A percentile compares a stretch with the other conserved stretches of the same genome.
These are phyloP conservation scores for Eurosta solidaginis DNA, from an alignment of 1,140 invertebrate species.

Conservation along the genomic window DNA sequence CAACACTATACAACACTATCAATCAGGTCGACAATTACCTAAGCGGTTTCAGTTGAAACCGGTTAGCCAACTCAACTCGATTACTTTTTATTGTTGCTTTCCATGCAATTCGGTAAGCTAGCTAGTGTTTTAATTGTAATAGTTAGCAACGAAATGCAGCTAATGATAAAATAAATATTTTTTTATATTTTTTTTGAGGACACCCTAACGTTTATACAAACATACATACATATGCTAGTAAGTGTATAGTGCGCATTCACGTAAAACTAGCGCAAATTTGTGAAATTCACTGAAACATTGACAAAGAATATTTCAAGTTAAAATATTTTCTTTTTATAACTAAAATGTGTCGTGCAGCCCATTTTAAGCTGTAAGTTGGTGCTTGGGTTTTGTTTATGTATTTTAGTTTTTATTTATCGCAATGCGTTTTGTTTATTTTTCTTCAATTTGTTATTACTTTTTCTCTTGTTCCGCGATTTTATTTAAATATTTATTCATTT, in stretches of 20 bases:
- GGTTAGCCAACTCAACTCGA: too few species aligned
- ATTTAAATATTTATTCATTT: neutral
- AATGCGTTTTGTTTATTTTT: constrained; percentile 5
- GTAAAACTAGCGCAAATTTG: neutral
- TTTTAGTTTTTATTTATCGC: neutral
- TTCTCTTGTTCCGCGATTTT: too few species aligned
- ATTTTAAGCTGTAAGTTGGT: neutral
- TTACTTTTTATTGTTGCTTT: too few species aligned
- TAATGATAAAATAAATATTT: too few species aligned
- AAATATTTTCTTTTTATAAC: constrained; percentile 1
- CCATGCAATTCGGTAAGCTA: too few species aligned
- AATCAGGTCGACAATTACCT: too few species aligned
- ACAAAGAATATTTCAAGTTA: neutral
- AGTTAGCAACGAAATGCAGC: too few species aligned
- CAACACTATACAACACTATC: too few species aligned
- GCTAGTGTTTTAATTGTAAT: too few species aligned
- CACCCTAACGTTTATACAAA: neutral
- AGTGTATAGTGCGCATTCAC: too few species aligned
- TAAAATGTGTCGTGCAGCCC: neutral
- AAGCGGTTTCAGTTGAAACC: too few species aligned
- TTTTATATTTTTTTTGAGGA: too few species aligned
- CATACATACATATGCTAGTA: neutral
- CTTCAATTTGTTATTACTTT: neutral
- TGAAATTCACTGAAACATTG: neutral
- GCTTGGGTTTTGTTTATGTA: neutral